phyloP scores from a whole-genome alignment of 2,113 vertebrate species.

The Chloropsis hardwickii region DNA sequence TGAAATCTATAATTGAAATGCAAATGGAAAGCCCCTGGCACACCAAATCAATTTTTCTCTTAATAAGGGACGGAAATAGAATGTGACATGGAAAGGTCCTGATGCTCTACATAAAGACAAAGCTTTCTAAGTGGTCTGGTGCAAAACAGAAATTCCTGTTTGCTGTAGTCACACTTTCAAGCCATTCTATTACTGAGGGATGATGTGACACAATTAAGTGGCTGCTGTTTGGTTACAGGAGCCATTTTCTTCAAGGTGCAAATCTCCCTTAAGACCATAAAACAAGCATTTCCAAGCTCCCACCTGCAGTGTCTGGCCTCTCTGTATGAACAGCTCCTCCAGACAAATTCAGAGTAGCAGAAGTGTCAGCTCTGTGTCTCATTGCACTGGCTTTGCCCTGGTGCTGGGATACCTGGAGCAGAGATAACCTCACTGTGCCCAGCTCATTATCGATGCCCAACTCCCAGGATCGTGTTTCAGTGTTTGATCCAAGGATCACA shows the following conservation, averaged over 20 bases:
- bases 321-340: background rate
- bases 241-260: background rate
- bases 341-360: background rate
- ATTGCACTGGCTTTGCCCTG: background rate
- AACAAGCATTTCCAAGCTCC: background rate
- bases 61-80: constrained; percentile 26
- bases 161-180: background rate
- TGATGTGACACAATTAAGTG: constrained; percentile 1
- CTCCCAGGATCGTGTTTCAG: background rate
- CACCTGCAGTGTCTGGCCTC: background rate
- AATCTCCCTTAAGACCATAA: background rate
- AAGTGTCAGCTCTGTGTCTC: background rate
- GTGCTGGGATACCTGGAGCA: background rate
- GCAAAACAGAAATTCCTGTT: constrained; percentile 10
- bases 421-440: background rate
- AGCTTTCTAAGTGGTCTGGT: background rate
- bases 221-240: background rate
- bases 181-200: background rate
- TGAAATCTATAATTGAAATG: constrained; percentile 34
- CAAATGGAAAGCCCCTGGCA: constrained; percentile 31
- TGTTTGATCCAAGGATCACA: background rate
- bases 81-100: background rate
- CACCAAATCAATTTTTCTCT: constrained; percentile 24
- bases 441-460: background rate
- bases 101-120: background rate